Conservation (phyloP, 2,797 vertebrate genomes). For the Hyperoplus lanceolatus region DNA sequence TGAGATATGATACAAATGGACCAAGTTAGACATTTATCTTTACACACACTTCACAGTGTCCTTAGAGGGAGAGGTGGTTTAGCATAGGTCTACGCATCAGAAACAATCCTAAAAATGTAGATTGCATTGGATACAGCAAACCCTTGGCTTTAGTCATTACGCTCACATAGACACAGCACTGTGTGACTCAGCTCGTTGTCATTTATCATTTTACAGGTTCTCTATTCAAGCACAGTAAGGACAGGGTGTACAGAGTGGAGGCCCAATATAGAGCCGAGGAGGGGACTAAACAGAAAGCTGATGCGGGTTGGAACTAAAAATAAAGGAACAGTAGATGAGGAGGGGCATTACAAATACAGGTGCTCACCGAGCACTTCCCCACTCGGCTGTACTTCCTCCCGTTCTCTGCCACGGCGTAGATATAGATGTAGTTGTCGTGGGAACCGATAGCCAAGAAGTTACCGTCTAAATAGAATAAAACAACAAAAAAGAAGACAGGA, state of each 20-base stretch:
- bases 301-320: slow-evolving; percentile 44
- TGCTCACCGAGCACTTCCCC: slow-evolving; percentile 96
- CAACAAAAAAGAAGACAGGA: slow-evolving; percentile 12
- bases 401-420: slow-evolving; percentile 94
- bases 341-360: slow-evolving; percentile 50
- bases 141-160: not conserved
- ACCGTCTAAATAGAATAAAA: slow-evolving; percentile 86
- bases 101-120: slow-evolving; percentile 25
- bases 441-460: slow-evolving; percentile 98
- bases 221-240: slow-evolving; percentile 22
- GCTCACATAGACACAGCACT: not conserved
- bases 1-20: slow-evolving; percentile 67
- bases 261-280: slow-evolving; percentile 28
- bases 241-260: slow-evolving; percentile 21
- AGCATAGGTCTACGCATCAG: not conserved
- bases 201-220: slow-evolving; percentile 31
- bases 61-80: not conserved
- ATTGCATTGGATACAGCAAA: slow-evolving; percentile 1
- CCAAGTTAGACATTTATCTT: slow-evolving; percentile 1
- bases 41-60: not conserved
- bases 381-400: slow-evolving; percentile 95
- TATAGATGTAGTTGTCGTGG: slow-evolving; percentile 99
- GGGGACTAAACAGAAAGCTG: slow-evolving; percentile 53
- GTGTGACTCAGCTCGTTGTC: slow-evolving; percentile 39
- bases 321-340: slow-evolving; percentile 5